Percentiles rank a stretch among this genome's conserved stretches.
phyloP scores from a whole-genome alignment of 2,888 invertebrate genomes.

The Eupithecia subfuscata region DNA sequence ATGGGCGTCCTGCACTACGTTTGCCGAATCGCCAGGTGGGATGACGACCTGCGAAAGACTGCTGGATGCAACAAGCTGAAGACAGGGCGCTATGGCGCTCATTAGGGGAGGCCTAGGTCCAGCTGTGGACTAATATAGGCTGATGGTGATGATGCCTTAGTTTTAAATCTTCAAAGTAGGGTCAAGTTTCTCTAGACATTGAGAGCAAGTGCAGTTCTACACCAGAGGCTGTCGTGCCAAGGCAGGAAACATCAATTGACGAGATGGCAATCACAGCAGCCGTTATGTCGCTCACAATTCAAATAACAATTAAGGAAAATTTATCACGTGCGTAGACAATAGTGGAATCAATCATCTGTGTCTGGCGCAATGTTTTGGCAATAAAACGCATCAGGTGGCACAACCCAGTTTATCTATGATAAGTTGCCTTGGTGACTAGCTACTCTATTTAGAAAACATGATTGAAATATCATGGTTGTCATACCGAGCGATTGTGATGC shows the following conservation, averaged over 20 bases:
- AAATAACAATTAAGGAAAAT: slow-evolving; percentile 37
- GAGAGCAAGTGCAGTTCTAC: not conserved
- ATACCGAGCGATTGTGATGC: slow-evolving; percentile 18
- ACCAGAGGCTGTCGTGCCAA: slow-evolving; percentile 8
- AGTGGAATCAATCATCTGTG: slow-evolving; percentile 45
- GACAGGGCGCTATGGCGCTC: too few relatives aligned
- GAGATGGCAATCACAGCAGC: slow-evolving; percentile 21
- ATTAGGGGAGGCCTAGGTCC: too few relatives aligned
- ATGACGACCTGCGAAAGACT: too few relatives aligned
- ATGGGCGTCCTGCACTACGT: too few relatives aligned
- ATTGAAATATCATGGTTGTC: slow-evolving; percentile 30
- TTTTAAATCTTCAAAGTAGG: not conserved
- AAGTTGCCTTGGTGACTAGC: slow-evolving; percentile 42
- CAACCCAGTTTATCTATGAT: slow-evolving; percentile 47
- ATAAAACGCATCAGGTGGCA: slow-evolving; percentile 48
- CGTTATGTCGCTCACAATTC: slow-evolving; percentile 24
- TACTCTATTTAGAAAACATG: slow-evolving; percentile 34
- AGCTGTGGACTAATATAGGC: too few relatives aligned
- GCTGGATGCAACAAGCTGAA: too few relatives aligned
- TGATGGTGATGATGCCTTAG: too few relatives aligned
- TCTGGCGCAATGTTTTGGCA: slow-evolving; percentile 56
- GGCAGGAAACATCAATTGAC: slow-evolving; percentile 25
- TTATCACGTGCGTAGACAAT: slow-evolving; percentile 40
- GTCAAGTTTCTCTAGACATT: not conserved
- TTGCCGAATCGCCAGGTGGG: too few relatives aligned